Percentiles rank a stretch among this genome's conserved stretches.
Evolutionary conservation across 2,113 vertebrate species (phyloP).

Genomic region (Micronycteris hirsuta): DNA sequence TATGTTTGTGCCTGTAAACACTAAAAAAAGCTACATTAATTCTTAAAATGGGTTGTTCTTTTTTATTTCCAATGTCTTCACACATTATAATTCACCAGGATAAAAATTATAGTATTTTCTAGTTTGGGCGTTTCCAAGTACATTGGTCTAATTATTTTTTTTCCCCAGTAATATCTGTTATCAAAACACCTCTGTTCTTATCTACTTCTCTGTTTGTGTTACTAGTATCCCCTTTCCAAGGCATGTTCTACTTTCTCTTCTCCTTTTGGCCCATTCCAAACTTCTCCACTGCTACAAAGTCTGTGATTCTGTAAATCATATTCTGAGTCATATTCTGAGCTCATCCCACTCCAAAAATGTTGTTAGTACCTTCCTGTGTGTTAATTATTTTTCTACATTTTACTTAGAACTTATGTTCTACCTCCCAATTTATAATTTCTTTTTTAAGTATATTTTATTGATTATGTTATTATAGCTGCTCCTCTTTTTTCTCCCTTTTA

Average conservation of each 20-base stretch:
- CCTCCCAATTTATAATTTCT: not conserved
- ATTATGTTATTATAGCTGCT: too few species aligned
- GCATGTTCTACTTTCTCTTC: not conserved
- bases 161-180: not conserved
- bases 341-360: not conserved
- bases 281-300: not conserved
- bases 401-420: not conserved
- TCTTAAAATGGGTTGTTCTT: not conserved
- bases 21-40: not conserved
- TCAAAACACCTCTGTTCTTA: not conserved
- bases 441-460: too few species aligned
- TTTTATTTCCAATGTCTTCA: not conserved
- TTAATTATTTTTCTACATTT: not conserved
- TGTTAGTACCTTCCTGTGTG: not conserved
- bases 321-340: not conserved
- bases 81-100: not conserved
- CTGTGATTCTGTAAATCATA: not conserved
- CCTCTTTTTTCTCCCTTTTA: too few species aligned
- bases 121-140: not conserved
- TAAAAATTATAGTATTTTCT: not conserved
- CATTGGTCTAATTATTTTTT: not conserved
- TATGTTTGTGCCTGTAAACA: not conserved
- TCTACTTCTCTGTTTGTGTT: not conserved
- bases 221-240: not conserved
- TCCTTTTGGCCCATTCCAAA: not conserved